Evolutionary conservation across 37 sponge, comb jelly and placozoan species (phyloP), one percentile per base, ranked within the genome.

Genomic region (Chondrosia reniformis): DNA sequence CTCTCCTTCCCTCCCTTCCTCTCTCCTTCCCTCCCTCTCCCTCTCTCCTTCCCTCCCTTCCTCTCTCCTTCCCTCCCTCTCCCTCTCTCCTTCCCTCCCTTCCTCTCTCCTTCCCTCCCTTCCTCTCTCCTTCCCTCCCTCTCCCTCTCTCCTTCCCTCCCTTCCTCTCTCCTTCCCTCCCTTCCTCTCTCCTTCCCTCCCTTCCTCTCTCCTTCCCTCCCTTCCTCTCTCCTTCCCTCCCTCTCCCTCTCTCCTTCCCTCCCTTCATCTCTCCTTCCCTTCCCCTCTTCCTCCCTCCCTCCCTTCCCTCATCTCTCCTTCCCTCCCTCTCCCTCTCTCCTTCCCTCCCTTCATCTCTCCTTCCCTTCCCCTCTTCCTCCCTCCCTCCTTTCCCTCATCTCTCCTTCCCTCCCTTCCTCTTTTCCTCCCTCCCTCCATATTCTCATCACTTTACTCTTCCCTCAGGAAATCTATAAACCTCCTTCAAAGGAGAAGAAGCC

Each of bases 401-500:
- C n/a, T n/a, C n/a, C n/a, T 13, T 30, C n/a, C 61, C n/a, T 19
- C 61, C 22, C 52, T 49, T 49, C 15, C 52, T 49, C 52, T 49
- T 49, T 10, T 49, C 15, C 61, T 59, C 22, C 61, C 7, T 30
- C 28, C 61, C 30, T 46, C 41, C 56, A 75, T n/a, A 66, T n/a
- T n/a, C n/a, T n/a, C n/a, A n/a, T n/a, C n/a, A n/a, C n/a, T n/a
- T n/a, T n/a, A n/a, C n/a, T n/a, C n/a, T n/a, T n/a, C n/a, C n/a
- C n/a, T n/a, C n/a, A n/a, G n/a, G n/a, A n/a, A n/a, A n/a, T n/a
- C n/a, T n/a, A n/a, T n/a, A n/a, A n/a, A n/a, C n/a, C n/a, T n/a
- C n/a, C n/a, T n/a, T n/a, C n/a, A n/a, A n/a, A n/a, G n/a, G n/a
- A 69, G 5, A 80, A 84, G 41, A 87, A 85, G 52, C 93, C 92